Evolutionary conservation across 2,113 vertebrate species (phyloP), one percentile per base, ranked within the genome.

Genomic region (Rhea pennata): DNA sequence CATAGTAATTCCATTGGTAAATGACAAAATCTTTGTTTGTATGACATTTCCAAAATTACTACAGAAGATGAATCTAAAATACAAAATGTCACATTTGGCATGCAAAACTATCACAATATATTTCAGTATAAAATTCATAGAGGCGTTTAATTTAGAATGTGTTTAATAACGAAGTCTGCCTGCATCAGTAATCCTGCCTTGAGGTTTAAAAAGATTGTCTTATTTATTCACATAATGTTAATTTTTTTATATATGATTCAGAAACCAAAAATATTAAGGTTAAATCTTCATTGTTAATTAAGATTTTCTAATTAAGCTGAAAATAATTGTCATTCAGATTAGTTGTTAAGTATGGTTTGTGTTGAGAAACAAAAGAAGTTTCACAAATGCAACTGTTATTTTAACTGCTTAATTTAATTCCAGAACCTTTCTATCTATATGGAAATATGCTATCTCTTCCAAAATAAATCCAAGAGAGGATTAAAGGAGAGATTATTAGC

Each of bases 11-110:
- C 98, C 98, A 98, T 98, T 99, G 99, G 99, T 98, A 99, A 99
- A 99, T 98, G 99, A 99, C 99, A 99, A 99, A 99, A 99, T 99
- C 99, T 99, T 99, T 99, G 99, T 99, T 99, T 99, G 98, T 98
- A 98, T 99, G 99, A 99, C 99, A 99, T 99, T 99, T 99, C 98
- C 98, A 98, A 99, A 99, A 99, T 99, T 98, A 99, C 99, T 99
- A 97, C 98, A 97, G 98, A 98, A 98, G 98, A 99, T 98, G 98
- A 99, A 99, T 98, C 98, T 99, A 98, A 99, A 99, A 99, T 99
- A 98, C 98, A 99, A 99, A 99, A 99, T 99, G 99, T 99, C 99
- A 99, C 98, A 99, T 99, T 99, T 99, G 99, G 99, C 99, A 99
- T 99, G 99, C 99, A 99, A 99, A 99, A 99, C 99, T 99, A 99